Evolutionary conservation across 2,113 vertebrate genomes (phyloP), one percentile per base, ranked within the genome.

Genomic region (Sturnus vulgaris): DNA sequence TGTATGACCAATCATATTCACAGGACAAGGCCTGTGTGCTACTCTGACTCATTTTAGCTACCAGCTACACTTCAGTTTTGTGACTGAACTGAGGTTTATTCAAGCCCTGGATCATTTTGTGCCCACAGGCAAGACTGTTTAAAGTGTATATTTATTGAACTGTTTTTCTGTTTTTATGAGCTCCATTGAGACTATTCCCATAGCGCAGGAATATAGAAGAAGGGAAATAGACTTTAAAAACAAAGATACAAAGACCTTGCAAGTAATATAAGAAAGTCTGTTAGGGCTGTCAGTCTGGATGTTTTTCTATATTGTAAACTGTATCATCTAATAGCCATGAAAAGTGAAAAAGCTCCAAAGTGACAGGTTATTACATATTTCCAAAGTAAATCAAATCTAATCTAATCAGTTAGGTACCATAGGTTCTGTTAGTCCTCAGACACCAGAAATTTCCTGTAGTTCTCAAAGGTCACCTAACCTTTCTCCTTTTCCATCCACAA

Each of bases 141-240:
- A 84, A 95, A 93, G 37, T 7, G 1, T 71, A 0, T 84, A 89
- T 93, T 95, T 95, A 89, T 79, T 12, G 12, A 92, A 82, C 40
- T 65, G 30, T 23, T 95, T 89, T 85, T 57, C 52, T 86, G 46
- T 33, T 96, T 89, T 87, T 87, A 91, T 92, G 78, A 91, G 46
- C 73, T 87, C 57, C 70, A 57, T 17, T 69, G 64, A 93, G 42
- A 69, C 33, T 95, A 93, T 82, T 96, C 81, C 80, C 91, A 82
- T 3, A 65, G 77, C 0, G 2, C 27, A 85, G 53, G 42, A 92
- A 78, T 39, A 79, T 0, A 82, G 78, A 71, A 88, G 56, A 86
- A 84, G 52, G 64, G 39, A 91, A 92, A 89, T 8, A 91, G 70
- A 93, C 28, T 70, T 93, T 93, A 92, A 92, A 93, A 95, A 75